These are phyloP conservation scores for Meriones unguiculatus DNA, from an alignment of 2,113 vertebrate species.

Conservation along the genomic window DNA sequence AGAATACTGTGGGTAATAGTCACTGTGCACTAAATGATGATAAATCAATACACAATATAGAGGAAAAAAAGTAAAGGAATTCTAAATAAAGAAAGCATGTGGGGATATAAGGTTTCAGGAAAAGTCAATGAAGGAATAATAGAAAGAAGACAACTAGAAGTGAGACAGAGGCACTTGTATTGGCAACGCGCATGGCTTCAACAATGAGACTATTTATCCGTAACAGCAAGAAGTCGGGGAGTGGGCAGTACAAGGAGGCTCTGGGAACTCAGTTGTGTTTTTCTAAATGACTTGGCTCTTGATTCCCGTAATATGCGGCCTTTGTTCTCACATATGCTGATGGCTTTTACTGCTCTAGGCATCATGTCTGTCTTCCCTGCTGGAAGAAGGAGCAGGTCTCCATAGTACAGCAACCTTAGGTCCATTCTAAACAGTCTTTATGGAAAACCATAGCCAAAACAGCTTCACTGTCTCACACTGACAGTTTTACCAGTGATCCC, in stretches of 20 bases:
- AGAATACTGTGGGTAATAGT: background rate
- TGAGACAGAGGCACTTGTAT: background rate
- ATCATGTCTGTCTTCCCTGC: background rate
- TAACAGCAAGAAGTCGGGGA: background rate
- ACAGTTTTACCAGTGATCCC: background rate
- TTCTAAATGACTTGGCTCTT: background rate
- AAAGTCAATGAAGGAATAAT: background rate
- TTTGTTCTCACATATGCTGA: background rate
- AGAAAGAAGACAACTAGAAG: background rate
- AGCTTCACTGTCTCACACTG: background rate
- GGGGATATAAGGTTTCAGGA: background rate
- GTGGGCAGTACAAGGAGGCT: background rate
- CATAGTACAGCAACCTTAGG: background rate
- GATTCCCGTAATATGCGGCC: background rate
- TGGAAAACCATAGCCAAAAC: background rate
- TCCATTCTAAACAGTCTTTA: background rate
- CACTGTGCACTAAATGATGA: background rate
- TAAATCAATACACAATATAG: background rate
- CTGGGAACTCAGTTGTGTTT: background rate
- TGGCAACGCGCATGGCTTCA: background rate
- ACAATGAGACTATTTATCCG: background rate
- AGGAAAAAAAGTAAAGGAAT: background rate
- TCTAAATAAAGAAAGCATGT: slow-evolving; percentile 8
- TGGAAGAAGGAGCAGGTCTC: background rate
- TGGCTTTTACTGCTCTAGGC: background rate